Conservation (phyloP, 2,888 invertebrate species). For the Leucoma salicis region DNA sequence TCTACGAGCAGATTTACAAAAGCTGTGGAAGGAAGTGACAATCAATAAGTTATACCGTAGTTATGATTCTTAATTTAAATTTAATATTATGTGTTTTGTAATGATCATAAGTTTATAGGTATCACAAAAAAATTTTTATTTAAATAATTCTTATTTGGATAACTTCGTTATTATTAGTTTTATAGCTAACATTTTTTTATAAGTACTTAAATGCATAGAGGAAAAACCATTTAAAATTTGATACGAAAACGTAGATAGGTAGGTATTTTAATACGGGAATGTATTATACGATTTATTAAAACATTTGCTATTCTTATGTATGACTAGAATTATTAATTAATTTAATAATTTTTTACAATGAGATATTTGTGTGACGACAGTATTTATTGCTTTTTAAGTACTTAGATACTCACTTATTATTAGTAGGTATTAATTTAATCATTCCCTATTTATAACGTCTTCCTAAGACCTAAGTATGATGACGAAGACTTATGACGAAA, state of each 20-base stretch:
- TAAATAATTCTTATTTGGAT: no score
- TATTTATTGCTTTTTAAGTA: constrained; percentile 46
- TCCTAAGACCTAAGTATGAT: constrained; percentile 25
- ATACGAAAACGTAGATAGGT: constrained; percentile 79
- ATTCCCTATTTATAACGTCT: constrained; percentile 36
- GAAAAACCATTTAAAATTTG: constrained; percentile 66
- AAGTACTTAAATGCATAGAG: constrained; percentile 40
- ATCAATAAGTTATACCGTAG: not conserved
- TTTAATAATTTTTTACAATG: constrained; percentile 35
- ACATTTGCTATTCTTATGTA: constrained; percentile 50
- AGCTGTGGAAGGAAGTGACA: constrained; percentile 17
- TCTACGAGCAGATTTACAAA: constrained; percentile 15
- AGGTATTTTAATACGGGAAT: constrained; percentile 78
- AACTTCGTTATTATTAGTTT: constrained; percentile 46
- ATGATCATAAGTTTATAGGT: no score
- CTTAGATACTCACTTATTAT: constrained; percentile 13
- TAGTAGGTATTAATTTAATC: constrained; percentile 30
- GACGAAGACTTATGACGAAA: constrained; percentile 15
- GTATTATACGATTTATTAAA: constrained; percentile 62
- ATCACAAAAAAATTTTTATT: no score
- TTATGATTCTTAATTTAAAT: constrained; percentile 18
- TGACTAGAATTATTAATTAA: constrained; percentile 19
- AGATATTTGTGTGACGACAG: constrained; percentile 53
- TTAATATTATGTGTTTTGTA: no score
- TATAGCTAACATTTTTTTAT: constrained; percentile 49